These are phyloP conservation scores for Thereuonema tuberculata DNA, from an alignment of 1,140 invertebrate genomes.

Conservation along the genomic window DNA sequence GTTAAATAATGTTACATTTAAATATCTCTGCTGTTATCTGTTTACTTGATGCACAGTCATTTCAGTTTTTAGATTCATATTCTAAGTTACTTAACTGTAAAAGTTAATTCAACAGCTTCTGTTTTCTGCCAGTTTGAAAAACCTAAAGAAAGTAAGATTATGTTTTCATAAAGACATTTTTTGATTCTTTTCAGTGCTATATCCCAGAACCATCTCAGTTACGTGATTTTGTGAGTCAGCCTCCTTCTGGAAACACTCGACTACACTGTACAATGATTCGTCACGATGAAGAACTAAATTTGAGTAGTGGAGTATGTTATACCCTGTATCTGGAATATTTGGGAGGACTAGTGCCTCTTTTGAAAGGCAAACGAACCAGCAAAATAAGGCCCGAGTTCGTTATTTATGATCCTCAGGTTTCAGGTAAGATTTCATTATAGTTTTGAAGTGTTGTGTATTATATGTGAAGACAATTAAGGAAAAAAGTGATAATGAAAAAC, in stretches of 20 bases:
- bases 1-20: too few species aligned
- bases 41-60: too few species aligned
- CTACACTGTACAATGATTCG: slow-evolving; percentile 93
- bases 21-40: too few species aligned
- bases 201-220: slow-evolving; percentile 76
- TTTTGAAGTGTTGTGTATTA: neutral
- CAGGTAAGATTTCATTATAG: slow-evolving; percentile 44
- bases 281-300: slow-evolving; percentile 58
- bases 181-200: slow-evolving; percentile 54
- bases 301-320: slow-evolving; percentile 60
- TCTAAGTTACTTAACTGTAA: too few species aligned
- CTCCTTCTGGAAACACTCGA: slow-evolving; percentile 64
- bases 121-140: too few species aligned
- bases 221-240: slow-evolving; percentile 82
- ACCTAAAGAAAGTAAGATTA: neutral
- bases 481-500: too few species aligned
- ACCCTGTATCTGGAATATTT: slow-evolving; percentile 93
- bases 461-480: neutral
- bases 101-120: too few species aligned
- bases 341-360: slow-evolving; percentile 84
- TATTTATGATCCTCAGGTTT: slow-evolving; percentile 85
- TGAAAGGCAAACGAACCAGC: slow-evolving; percentile 89
- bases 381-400: slow-evolving; percentile 97
- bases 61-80: too few species aligned
- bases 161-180: neutral